phyloP scores from a whole-genome alignment of 2,888 invertebrate species.

The Xanthia togata region DNA sequence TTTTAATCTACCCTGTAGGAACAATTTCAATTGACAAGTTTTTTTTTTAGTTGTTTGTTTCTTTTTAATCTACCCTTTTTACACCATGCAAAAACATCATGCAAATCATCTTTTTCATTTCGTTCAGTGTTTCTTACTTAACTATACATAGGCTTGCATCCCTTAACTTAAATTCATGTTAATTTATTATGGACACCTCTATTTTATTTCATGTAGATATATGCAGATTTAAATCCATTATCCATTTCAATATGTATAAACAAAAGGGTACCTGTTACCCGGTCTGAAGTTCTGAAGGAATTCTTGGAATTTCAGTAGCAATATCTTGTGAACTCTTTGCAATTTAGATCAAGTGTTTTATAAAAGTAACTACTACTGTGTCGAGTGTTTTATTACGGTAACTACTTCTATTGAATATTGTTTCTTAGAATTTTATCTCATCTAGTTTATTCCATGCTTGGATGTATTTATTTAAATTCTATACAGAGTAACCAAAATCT shows the following conservation, averaged over 20 bases:
- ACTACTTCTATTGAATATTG: conserved; percentile 3
- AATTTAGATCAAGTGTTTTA: conserved; percentile 45
- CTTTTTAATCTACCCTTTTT: neutral
- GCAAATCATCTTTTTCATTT: too few relatives aligned
- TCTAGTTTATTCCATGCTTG: neutral
- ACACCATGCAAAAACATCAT: neutral
- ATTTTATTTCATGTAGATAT: conserved; percentile 61
- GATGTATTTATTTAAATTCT: neutral
- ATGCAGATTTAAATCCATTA: conserved; percentile 61
- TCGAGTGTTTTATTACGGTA: conserved; percentile 11
- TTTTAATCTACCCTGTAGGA: too few relatives aligned
- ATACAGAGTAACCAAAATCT: neutral
- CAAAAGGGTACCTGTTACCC: conserved; percentile 46
- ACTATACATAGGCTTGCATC: neutral
- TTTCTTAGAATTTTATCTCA: neutral
- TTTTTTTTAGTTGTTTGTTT: neutral
- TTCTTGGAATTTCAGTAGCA: conserved; percentile 41
- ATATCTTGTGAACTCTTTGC: conserved; percentile 27
- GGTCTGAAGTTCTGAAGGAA: conserved; percentile 18
- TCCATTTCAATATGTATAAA: conserved; percentile 61
- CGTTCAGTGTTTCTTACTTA: neutral
- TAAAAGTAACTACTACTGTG: conserved; percentile 2
- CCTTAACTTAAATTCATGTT: conserved; percentile 39
- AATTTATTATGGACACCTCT: conserved; percentile 60
- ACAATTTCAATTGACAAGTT: neutral